Conservation (phyloP, 1,140 invertebrate genomes). For the Teleogryllus occipitalis region DNA sequence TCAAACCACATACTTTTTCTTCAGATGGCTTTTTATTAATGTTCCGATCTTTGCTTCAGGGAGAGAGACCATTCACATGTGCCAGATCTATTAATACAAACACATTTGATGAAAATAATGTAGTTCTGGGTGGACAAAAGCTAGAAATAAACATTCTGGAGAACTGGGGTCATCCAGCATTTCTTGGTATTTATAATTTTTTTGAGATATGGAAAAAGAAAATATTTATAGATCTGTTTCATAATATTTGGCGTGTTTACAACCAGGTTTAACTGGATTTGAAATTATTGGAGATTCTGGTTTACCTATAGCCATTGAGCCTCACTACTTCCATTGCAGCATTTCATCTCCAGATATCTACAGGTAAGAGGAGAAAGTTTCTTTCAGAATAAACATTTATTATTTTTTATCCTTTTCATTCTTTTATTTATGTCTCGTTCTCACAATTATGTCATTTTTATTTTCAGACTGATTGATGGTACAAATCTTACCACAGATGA, state of each 20-base stretch:
- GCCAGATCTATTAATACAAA: constrained; percentile 22
- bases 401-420: not conserved
- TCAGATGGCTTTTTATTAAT: not conserved
- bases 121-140: constrained; percentile 34
- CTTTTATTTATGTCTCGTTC: not conserved
- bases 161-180: constrained; percentile 45
- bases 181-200: constrained; percentile 17
- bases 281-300: constrained; percentile 39
- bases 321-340: constrained; percentile 18
- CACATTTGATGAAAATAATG: constrained; percentile 30
- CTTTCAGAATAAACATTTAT: not conserved
- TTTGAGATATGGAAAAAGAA: not conserved
- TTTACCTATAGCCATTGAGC: constrained; percentile 28
- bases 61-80: constrained; percentile 29
- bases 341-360: constrained; percentile 18
- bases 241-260: not conserved
- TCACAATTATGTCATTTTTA: not conserved
- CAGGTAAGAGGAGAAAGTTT: constrained; percentile 20
- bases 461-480: constrained; percentile 43
- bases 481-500: constrained; percentile 47
- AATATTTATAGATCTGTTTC: too few species aligned
- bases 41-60: constrained; percentile 21
- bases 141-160: constrained; percentile 46
- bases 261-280: constrained; percentile 43
- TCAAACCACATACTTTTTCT: too few species aligned